Conservation (phyloP, 64 coral and sea anemone species). For the Catalaphyllia jardinei region DNA sequence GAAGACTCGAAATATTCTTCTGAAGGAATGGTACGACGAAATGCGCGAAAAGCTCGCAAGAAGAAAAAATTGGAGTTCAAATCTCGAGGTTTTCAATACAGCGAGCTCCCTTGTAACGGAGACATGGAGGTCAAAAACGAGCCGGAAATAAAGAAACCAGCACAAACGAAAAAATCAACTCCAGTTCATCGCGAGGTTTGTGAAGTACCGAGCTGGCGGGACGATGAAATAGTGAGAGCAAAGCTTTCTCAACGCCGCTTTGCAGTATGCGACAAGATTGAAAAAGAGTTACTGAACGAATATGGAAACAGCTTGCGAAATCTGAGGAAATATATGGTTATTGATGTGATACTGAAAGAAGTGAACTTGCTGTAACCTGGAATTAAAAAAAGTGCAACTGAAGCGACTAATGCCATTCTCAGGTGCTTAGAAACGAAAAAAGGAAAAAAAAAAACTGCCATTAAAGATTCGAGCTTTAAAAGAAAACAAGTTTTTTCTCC, state of each 20-base stretch:
- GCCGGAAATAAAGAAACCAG: not conserved
- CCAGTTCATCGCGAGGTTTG: not conserved
- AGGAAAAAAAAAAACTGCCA: too few species aligned
- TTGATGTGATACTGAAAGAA: constrained; percentile 32
- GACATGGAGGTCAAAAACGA: not conserved
- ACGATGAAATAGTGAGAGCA: not conserved
- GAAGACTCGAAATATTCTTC: not conserved
- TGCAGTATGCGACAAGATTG: constrained; percentile 71
- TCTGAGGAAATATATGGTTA: constrained; percentile 49
- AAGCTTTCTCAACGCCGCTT: constrained; percentile 28
- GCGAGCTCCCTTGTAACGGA: not conserved
- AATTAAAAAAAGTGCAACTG: too few species aligned
- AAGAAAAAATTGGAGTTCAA: not conserved
- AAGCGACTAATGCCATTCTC: too few species aligned
- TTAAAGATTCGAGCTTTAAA: too few species aligned
- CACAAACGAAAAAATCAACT: not conserved
- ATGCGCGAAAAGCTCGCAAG: not conserved
- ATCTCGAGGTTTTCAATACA: not conserved
- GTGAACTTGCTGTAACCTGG: not conserved
- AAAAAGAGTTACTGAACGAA: constrained; percentile 38
- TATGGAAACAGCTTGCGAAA: constrained; percentile 49
- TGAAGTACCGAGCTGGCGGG: not conserved
- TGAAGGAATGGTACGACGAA: not conserved
- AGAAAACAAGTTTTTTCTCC: too few species aligned
- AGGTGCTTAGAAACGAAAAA: too few species aligned